A percentile compares a stretch with the other conserved stretches of the same genome.
These are phyloP conservation scores for Siniperca obscura DNA, from an alignment of 2,797 vertebrate species.

Conservation along the genomic window DNA sequence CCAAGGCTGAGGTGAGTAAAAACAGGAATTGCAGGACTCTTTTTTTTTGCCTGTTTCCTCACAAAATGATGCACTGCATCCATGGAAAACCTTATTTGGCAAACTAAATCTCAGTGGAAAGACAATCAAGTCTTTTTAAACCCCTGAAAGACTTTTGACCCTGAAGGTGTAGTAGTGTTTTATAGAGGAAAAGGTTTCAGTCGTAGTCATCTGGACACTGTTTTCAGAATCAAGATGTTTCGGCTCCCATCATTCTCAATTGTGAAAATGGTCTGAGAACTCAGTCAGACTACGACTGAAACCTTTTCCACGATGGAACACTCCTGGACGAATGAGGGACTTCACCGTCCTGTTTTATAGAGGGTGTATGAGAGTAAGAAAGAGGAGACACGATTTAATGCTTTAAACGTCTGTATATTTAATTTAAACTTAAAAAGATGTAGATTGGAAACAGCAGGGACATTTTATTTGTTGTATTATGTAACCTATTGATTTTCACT, in stretches of 20 bases:
- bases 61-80: constrained; percentile 22
- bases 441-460: constrained; percentile 33
- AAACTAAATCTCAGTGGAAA: constrained; percentile 1
- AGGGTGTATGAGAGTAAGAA: neutral
- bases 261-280: too few relatives aligned
- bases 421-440: neutral
- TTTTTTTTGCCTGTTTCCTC: neutral
- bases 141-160: neutral
- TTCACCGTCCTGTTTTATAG: too few relatives aligned
- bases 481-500: constrained; percentile 43
- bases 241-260: too few relatives aligned
- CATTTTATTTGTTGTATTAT: constrained; percentile 19
- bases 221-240: too few relatives aligned
- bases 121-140: constrained; percentile 8
- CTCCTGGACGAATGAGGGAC: too few relatives aligned
- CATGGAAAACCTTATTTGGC: neutral
- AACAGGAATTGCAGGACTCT: constrained; percentile 29
- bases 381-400: neutral
- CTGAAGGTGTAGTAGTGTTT: neutral
- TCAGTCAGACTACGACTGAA: too few relatives aligned
- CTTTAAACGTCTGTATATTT: neutral
- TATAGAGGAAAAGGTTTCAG: neutral
- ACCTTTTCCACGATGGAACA: too few relatives aligned
- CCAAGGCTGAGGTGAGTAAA: constrained; percentile 74
- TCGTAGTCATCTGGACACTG: too few relatives aligned